Percentiles rank a stretch among this genome's conserved stretches.
phyloP scores from a whole-genome alignment of 2,888 invertebrate species.

The Drosophila aldrichi region DNA sequence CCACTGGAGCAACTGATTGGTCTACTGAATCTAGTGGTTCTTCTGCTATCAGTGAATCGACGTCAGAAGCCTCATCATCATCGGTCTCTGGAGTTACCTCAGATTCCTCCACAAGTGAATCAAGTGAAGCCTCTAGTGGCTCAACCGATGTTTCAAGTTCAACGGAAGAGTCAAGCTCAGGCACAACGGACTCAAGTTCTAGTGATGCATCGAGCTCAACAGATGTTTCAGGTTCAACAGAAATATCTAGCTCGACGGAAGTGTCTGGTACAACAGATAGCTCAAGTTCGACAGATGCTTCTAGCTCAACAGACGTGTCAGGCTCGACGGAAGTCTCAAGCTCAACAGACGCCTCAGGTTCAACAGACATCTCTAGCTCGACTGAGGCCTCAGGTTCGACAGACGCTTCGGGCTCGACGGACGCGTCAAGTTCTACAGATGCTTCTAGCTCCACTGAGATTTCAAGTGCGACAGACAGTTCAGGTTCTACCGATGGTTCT shows the following conservation, averaged over 20 bases:
- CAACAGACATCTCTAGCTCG: slow-evolving; percentile 45
- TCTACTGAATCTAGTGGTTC: slow-evolving; percentile 25
- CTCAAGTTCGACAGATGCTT: background rate
- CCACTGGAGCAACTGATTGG: slow-evolving; percentile 35
- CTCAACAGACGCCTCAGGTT: background rate
- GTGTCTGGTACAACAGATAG: background rate
- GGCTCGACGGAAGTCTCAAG: background rate
- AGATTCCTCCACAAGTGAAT: slow-evolving; percentile 23
- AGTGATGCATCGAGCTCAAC: background rate
- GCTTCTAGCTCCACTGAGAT: slow-evolving; percentile 29
- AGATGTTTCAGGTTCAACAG: slow-evolving; percentile 6
- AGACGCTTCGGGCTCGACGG: slow-evolving; percentile 36
- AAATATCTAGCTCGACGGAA: background rate
- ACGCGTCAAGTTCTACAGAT: slow-evolving; percentile 29
- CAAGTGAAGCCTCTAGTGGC: slow-evolving; percentile 27
- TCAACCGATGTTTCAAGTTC: slow-evolving; percentile 24
- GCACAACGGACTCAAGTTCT: too few relatives aligned
- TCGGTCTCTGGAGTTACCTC: slow-evolving; percentile 31
- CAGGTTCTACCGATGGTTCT: slow-evolving; percentile 32
- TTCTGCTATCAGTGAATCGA: slow-evolving; percentile 21
- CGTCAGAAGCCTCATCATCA: slow-evolving; percentile 22
- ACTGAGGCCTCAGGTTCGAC: slow-evolving; percentile 37
- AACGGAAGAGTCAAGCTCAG: too few relatives aligned
- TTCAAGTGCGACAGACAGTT: slow-evolving; percentile 31
- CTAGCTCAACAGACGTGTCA: background rate